Base-by-base conservation (phyloP, 1,140 invertebrate species). In the Branchinecta lindahli region DNA sequence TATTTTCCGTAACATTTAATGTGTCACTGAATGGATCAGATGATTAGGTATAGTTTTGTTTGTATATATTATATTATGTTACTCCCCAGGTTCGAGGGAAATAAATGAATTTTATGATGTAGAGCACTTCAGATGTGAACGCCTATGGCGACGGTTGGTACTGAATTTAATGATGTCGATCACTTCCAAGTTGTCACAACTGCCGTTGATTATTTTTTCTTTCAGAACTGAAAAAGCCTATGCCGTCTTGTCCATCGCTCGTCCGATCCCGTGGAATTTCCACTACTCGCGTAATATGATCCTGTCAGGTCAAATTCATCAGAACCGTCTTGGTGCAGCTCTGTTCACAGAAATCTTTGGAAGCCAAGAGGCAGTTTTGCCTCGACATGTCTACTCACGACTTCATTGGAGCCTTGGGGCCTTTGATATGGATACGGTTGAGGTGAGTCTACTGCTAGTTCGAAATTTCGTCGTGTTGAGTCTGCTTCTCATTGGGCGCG, bases 301-400 rank as follows among this genome's bases (percentile, higher is more conserved):
- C 18, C 1, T 61, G 52, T 61, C 52, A 15, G 52, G 52, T 20
- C 52, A 61, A 61, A 61, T 61, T 61, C 52, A 61, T 61, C 12
- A 12, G 12, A 61, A 61, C 18, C 52, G 52, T 12, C 12, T 61
- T 52, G 72, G 73, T 18, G 70, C 66, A n/a, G 66, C 66, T n/a
- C 67, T 70, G 18, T 66, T 66, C 18, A 68, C 33, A 45, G 70
- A 70, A 46, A 70, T 70, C 61, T 70, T 70, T 45, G 44, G 46
- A 44, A 66, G 61, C 5, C 61, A 70, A 67, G 66, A 70, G n/a
- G 46, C 70, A 20, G 46, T 70, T 33, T 21, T 70, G 10, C 70
- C 70, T 7, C 66, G 66, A 45, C 66, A 66, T 20, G 33, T 67
- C 12, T 70, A 70, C 66, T 45, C 61, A n/a, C 20, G 70, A 46